These are phyloP conservation scores for Dexiosoma caninum DNA, from an alignment of 2,888 invertebrate genomes.

Conservation along the genomic window DNA sequence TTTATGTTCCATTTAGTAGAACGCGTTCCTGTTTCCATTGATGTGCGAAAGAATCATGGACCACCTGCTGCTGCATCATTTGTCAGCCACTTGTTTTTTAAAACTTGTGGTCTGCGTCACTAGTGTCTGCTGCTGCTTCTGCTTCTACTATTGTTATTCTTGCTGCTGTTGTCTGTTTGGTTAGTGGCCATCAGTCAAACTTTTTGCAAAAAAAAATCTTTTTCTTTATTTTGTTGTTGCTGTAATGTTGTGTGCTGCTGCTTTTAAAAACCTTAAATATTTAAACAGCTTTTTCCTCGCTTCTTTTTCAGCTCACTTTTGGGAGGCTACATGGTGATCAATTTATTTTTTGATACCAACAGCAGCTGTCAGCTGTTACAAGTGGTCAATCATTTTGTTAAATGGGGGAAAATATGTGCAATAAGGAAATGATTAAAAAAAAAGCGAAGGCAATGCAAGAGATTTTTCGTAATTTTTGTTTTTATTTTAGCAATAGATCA, in stretches of 20 bases:
- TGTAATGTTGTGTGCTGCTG: neutral
- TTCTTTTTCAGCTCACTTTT: constrained; percentile 11
- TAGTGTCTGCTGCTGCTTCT: neutral
- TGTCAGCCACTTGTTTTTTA: constrained; percentile 59
- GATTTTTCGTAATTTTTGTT: neutral
- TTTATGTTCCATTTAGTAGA: constrained; percentile 24
- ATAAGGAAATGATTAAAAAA: constrained; percentile 26
- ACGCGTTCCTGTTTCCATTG: constrained; percentile 31
- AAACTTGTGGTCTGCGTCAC: constrained; percentile 57
- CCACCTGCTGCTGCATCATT: constrained; percentile 65
- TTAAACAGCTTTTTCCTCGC: constrained; percentile 34
- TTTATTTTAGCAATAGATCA: neutral
- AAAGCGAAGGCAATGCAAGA: constrained; percentile 9
- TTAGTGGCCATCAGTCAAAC: constrained; percentile 25
- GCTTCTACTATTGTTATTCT: constrained; percentile 12
- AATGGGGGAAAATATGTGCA: neutral
- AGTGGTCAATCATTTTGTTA: constrained; percentile 52
- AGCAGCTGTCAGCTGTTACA: constrained; percentile 65
- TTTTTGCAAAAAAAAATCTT: constrained; percentile 23
- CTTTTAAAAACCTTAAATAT: constrained; percentile 12
- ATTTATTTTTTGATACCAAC: constrained; percentile 39
- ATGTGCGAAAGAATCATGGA: constrained; percentile 37
- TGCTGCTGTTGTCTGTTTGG: neutral
- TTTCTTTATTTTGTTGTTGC: neutral
- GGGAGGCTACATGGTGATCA: constrained; percentile 28